Base-by-base conservation (phyloP, 2,888 invertebrate species). In the Phlogophora meticulosa region DNA sequence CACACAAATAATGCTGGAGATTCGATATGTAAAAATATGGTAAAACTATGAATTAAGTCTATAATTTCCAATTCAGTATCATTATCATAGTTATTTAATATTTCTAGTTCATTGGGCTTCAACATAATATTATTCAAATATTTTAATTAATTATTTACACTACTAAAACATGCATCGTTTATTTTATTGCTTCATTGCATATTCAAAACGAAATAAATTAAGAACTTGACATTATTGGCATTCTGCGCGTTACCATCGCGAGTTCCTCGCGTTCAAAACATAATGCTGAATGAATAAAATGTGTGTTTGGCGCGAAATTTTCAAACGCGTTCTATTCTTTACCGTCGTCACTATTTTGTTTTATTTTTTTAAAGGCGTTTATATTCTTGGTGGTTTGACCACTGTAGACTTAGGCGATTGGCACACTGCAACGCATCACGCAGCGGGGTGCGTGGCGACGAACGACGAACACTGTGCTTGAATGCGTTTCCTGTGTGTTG, bases 191-290 rank as follows among this genome's bases (percentile, higher is more conserved):
- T 10, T 42, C 48, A 13, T 36, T 67, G 22, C 58, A 28, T 59
- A 59, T 67, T 67, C 28, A 59, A 67, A 58, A 36, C 5, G 10
- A 42, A 32, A 32, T 51, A 38, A 24, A 59, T 68, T 0, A 59
- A 67, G 48, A 45, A 45, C 59, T 67, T 67, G 22, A 20, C 22
- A 24, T 20, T 32, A 17, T 24, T 59, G 67, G 28, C 13, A 28
- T 60, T 60, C 53, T 58, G 57, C 9, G 38, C 7, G 53, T 58
- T 53, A 53, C 42, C 20, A 48, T 57, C 28, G 7, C 28, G n/a
- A 20, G 28, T 32, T 10, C 4, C 13, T 28, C 20, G 1, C 15
- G 20, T 11, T 20, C 24, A 64, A 57, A 53, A 51, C 64, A 28
- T 9, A 22, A n/a, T 36, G 15, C 1, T 4, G 43, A 45, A 45